phyloP scores from a whole-genome alignment of 2,113 vertebrate species.

The Epinephelus cyanopodus region DNA sequence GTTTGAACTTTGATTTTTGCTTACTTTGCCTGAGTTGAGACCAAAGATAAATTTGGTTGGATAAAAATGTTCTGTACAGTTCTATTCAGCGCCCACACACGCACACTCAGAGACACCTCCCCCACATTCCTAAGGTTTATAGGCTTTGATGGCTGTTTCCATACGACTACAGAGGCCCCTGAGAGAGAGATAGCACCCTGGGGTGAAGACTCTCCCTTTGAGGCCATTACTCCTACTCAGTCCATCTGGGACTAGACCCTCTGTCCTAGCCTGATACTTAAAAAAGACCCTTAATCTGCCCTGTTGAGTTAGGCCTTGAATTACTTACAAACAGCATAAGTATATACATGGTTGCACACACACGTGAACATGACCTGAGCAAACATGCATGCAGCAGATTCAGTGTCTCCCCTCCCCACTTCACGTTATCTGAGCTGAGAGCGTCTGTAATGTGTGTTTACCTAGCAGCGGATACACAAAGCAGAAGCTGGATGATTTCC shows the following conservation, averaged over 20 bases:
- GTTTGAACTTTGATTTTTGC: not conserved
- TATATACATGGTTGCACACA: not conserved
- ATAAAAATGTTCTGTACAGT: constrained; percentile 7
- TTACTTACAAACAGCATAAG: constrained; percentile 13
- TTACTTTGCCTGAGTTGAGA: not conserved
- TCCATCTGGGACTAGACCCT: constrained; percentile 17
- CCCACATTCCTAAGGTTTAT: constrained; percentile 72
- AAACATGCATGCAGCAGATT: constrained; percentile 22
- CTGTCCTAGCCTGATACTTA: constrained; percentile 37
- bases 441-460: constrained; percentile 3
- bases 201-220: constrained; percentile 53
- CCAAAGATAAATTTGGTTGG: constrained; percentile 11
- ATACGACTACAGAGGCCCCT: constrained; percentile 50
- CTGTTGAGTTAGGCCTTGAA: constrained; percentile 23
- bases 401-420: constrained; percentile 36
- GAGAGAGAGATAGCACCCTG: constrained; percentile 48
- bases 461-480: constrained; percentile 17
- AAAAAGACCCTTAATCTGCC: constrained; percentile 54
- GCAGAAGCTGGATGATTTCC: not conserved
- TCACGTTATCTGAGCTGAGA: constrained; percentile 47
- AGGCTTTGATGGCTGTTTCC: constrained; percentile 73
- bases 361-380: constrained; percentile 15
- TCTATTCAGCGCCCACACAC: constrained; percentile 9
- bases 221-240: constrained; percentile 19
- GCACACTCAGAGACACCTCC: constrained; percentile 43